Evolutionary conservation across 2,113 vertebrate genomes (phyloP), one percentile per base, ranked within the genome.

Genomic region (Amphilophus citrinellus): DNA sequence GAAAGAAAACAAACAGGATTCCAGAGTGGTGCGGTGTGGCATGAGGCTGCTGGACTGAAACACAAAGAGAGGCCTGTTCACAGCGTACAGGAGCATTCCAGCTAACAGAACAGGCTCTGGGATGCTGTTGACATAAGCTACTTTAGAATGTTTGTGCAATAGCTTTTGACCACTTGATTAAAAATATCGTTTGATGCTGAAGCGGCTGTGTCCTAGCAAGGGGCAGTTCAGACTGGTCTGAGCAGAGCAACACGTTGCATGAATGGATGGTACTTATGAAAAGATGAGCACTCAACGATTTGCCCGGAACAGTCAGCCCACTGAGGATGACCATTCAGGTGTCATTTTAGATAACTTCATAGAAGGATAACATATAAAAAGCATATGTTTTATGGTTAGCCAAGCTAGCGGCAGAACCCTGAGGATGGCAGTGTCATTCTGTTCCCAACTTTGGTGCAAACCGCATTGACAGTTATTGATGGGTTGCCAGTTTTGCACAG

Each of bases 81-180:
- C 93, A 39, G 79, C 62, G 79, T 81, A 73, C 88, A 81, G 88
- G 80, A 91, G 94, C 95, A 96, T 96, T 95, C 95, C 96, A 88
- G 87, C 88, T 82, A 92, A 94, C 95, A 95, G 95, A 95, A 96
- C 95, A 94, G 86, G 90, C 90, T 91, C 92, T 92, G 90, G 91
- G 87, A 90, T 92, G 58, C 90, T 96, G 95, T 96, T 96, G 96
- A 96, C 89, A 88, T 96, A 96, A 96, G 96, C 95, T 96, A 96
- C 96, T 96, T 96, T 96, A 95, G 95, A 96, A 95, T 96, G 96
- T 96, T 96, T 96, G 93, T 93, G 95, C 95, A 96, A 95, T 95
- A 91, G 93, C 94, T 94, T 95, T 94, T 94, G 94, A 96, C 95
- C 95, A 89, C 95, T 96, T 96, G 94, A 96, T 96, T 96, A 96